Conservation (phyloP, 2,888 invertebrate species). For the Ferdinandea cuprea region DNA sequence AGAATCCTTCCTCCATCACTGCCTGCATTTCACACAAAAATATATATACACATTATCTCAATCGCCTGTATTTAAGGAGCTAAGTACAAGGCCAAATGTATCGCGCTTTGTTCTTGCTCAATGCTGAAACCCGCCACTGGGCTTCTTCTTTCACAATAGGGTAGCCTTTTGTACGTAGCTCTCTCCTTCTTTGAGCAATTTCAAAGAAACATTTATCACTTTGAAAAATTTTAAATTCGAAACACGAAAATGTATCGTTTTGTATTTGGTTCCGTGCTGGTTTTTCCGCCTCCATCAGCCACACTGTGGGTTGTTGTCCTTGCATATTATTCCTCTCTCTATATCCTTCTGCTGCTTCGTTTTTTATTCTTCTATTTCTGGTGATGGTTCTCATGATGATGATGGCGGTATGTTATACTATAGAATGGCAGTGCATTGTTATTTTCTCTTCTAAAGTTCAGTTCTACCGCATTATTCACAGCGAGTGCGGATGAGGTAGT, state of each 20-base stretch:
- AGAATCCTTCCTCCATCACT: not conserved
- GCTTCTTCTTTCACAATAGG: conserved; percentile 4
- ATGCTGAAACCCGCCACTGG: conserved; percentile 30
- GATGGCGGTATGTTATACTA: not conserved
- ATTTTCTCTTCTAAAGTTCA: conserved; percentile 45
- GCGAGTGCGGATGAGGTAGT: conserved; percentile 63
- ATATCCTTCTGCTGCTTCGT: conserved; percentile 15
- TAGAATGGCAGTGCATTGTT: conserved; percentile 56
- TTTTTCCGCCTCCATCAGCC: conserved; percentile 60
- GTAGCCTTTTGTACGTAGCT: not conserved
- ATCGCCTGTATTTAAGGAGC: conserved; percentile 49
- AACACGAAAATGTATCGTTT: conserved; percentile 76
- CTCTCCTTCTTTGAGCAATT: conserved; percentile 61
- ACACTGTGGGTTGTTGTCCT: conserved; percentile 43
- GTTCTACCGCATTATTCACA: conserved; percentile 66
- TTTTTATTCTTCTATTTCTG: conserved; percentile 36
- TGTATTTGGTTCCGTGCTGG: conserved; percentile 61
- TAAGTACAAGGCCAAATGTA: conserved; percentile 58
- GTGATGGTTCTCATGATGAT: conserved; percentile 29
- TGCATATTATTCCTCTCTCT: conserved; percentile 47
- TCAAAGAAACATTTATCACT: conserved; percentile 75
- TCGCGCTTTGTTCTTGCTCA: conserved; percentile 29
- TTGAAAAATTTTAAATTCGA: conserved; percentile 76
- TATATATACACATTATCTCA: conserved; percentile 24
- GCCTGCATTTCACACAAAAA: not conserved